These are phyloP conservation scores for Chelon auratus DNA, from an alignment of 2,797 vertebrate genomes.

Conservation along the genomic window DNA sequence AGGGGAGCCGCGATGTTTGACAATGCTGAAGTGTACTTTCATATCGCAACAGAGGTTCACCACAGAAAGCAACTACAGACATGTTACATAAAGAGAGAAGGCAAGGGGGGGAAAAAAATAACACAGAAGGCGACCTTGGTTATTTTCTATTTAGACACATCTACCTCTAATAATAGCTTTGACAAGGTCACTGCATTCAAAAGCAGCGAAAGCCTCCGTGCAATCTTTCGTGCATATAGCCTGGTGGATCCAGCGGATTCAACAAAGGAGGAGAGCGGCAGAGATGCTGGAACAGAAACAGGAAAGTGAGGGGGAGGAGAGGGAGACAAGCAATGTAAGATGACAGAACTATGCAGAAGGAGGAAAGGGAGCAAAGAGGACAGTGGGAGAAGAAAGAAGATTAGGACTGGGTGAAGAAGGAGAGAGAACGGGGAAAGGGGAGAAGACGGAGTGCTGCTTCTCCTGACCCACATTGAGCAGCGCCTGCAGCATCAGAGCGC, in stretches of 20 bases:
- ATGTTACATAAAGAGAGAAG: constrained; percentile 65
- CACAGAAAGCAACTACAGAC: constrained; percentile 48
- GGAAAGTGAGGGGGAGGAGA: constrained; percentile 50
- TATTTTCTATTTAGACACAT: constrained; percentile 47
- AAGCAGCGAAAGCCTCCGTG: constrained; percentile 43
- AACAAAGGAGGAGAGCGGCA: constrained; percentile 73
- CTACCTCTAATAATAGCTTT: constrained; percentile 47
- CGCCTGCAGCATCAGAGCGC: constrained; percentile 81
- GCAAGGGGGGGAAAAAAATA: not conserved
- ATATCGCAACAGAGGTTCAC: constrained; percentile 40
- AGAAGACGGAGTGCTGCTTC: constrained; percentile 76
- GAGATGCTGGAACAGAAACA: constrained; percentile 53
- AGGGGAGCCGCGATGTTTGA: constrained; percentile 33
- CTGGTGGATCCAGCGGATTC: constrained; percentile 58
- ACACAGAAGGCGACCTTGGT: constrained; percentile 65
- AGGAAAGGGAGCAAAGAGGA: constrained; percentile 29
- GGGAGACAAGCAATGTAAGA: constrained; percentile 49
- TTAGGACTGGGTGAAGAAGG: constrained; percentile 46
- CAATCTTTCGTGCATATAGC: constrained; percentile 47
- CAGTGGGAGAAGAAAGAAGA: constrained; percentile 46
- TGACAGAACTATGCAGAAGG: constrained; percentile 44
- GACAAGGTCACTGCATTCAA: constrained; percentile 74
- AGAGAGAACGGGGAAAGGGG: constrained; percentile 45
- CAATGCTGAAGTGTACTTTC: constrained; percentile 47
- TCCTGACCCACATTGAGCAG: constrained; percentile 86